Percentiles rank a stretch among this genome's conserved stretches.
Evolutionary conservation across 2,113 vertebrate genomes (phyloP).

Genomic region (Hipposideros armiger): DNA sequence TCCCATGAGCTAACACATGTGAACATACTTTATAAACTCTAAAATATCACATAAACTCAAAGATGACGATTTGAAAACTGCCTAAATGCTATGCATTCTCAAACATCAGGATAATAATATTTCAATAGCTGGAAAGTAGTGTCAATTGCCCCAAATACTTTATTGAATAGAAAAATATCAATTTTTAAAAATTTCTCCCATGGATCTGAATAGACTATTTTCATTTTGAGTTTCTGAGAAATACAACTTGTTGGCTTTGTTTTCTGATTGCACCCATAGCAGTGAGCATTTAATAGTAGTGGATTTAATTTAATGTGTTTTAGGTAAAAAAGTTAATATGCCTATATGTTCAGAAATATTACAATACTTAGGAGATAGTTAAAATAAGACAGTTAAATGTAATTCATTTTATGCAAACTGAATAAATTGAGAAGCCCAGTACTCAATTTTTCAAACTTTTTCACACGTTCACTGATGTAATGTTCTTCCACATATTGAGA

Average conservation of each 20-base stretch:
- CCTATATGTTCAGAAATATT: background rate
- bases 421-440: background rate
- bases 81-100: background rate
- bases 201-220: background rate
- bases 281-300: background rate
- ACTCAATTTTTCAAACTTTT: conserved; percentile 12
- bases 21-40: background rate
- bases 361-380: background rate
- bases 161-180: background rate
- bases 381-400: background rate
- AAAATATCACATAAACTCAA: background rate
- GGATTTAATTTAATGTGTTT: background rate
- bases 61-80: background rate
- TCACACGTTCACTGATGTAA: background rate
- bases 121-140: background rate
- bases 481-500: background rate
- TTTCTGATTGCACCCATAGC: background rate
- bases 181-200: background rate
- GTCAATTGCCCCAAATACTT: background rate
- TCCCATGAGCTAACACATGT: background rate
- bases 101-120: background rate
- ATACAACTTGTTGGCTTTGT: background rate
- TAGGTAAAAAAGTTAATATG: background rate
- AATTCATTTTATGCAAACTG: conserved; percentile 2
- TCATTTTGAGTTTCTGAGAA: background rate